Percentiles rank a stretch among this genome's conserved stretches.
Conservation (phyloP, 2,888 invertebrate species). For the Stenurella melanura region DNA sequence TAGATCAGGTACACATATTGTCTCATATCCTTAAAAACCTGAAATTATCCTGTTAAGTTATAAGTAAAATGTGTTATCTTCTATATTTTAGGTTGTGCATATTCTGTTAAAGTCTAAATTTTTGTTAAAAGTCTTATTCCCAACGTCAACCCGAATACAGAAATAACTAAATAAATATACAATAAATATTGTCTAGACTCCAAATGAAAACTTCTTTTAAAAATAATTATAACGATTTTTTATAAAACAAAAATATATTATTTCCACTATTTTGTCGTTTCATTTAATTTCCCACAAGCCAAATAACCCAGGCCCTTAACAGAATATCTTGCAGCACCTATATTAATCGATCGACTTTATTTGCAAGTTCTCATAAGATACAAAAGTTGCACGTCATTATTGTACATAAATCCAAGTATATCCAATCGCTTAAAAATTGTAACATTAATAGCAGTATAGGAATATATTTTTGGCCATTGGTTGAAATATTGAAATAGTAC, state of each 20-base stretch:
- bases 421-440: too few relatives aligned
- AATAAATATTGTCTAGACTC: slow-evolving; percentile 27
- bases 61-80: slow-evolving; percentile 36
- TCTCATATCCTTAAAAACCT: slow-evolving; percentile 32
- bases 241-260: slow-evolving; percentile 45
- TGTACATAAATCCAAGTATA: too few relatives aligned
- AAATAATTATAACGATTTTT: slow-evolving; percentile 42
- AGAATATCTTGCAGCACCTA: too few relatives aligned
- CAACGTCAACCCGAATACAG: not conserved
- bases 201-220: slow-evolving; percentile 28
- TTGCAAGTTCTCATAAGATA: too few relatives aligned
- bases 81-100: slow-evolving; percentile 19
- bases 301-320: too few relatives aligned
- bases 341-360: too few relatives aligned
- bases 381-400: too few relatives aligned
- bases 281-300: not conserved
- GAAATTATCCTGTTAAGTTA: slow-evolving; percentile 33
- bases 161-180: slow-evolving; percentile 11
- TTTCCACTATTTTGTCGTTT: slow-evolving; percentile 26
- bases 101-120: slow-evolving; percentile 18
- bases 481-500: too few relatives aligned
- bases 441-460: too few relatives aligned
- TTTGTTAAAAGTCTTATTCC: slow-evolving; percentile 13
- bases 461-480: too few relatives aligned
- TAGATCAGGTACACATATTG: slow-evolving; percentile 44